Percentiles rank a stretch among this genome's conserved stretches.
Evolutionary conservation across 2,113 vertebrate species (phyloP).

Genomic region (Regulus satrapa): DNA sequence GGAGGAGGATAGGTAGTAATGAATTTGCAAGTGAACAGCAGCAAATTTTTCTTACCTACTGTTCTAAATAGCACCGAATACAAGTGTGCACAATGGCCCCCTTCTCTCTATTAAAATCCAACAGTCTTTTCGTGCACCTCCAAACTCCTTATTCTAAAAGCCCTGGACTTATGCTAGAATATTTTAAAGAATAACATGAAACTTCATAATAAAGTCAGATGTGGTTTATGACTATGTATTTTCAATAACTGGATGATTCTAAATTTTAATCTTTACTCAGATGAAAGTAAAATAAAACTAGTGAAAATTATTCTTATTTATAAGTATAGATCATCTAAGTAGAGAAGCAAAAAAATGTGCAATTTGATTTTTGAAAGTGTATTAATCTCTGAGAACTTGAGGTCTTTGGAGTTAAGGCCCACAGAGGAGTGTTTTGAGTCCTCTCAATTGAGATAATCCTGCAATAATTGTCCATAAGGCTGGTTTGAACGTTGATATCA

Average conservation of each 20-base stretch:
- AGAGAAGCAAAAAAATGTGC: background rate
- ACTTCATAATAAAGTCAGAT: background rate
- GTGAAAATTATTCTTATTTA: background rate
- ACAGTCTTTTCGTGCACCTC: background rate
- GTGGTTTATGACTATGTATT: background rate
- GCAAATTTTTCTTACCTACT: background rate
- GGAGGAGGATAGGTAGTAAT: background rate
- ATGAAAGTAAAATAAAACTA: background rate
- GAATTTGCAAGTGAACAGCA: background rate
- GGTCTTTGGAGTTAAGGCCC: background rate
- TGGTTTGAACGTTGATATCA: background rate
- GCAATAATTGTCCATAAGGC: background rate
- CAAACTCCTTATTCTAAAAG: background rate
- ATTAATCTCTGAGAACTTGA: background rate
- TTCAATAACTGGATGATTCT: background rate
- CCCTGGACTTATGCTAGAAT: background rate
- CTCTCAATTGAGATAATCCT: background rate
- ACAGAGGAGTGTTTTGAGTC: background rate
- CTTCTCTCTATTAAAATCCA: background rate
- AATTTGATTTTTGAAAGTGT: background rate
- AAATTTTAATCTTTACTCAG: background rate
- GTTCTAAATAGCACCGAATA: background rate
- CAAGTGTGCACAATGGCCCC: background rate
- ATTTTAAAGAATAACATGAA: background rate
- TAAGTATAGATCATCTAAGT: background rate